phyloP scores from a whole-genome alignment of 30 jellyfish, hydroid and myxozoan species.

The Nemopilema nomurai region DNA sequence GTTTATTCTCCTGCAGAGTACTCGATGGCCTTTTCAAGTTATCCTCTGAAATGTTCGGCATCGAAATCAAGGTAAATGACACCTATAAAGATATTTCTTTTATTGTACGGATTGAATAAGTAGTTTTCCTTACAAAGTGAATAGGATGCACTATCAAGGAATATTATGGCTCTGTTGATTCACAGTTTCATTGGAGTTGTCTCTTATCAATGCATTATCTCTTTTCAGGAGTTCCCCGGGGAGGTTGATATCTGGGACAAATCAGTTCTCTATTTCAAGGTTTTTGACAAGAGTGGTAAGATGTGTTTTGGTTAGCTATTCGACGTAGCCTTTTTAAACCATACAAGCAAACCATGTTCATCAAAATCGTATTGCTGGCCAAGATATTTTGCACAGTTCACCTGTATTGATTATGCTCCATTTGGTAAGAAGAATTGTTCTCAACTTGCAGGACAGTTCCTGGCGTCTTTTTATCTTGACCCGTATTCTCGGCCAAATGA shows the following conservation, averaged over 20 bases:
- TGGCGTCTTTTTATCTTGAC: slow-evolving; percentile 82
- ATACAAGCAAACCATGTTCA: no score
- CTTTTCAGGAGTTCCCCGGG: slow-evolving; percentile 48
- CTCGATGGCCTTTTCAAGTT: slow-evolving; percentile 75
- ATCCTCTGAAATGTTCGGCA: slow-evolving; percentile 69
- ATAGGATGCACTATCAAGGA: no score
- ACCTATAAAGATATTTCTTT: background rate
- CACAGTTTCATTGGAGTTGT: background rate
- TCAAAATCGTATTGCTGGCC: no score
- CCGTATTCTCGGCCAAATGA: slow-evolving; percentile 83
- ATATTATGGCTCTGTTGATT: no score
- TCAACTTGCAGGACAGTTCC: slow-evolving; percentile 43
- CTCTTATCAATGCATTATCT: background rate
- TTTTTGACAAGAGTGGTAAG: slow-evolving; percentile 64
- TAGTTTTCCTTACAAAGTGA: no score
- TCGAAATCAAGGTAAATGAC: slow-evolving; percentile 41
- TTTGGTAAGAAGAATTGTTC: no score
- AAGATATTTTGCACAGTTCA: no score
- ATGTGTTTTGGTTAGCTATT: background rate
- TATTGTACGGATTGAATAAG: no score
- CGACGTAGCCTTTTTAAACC: no score
- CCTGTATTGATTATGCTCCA: background rate
- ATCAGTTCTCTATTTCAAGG: slow-evolving; percentile 51
- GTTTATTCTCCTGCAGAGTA: slow-evolving; percentile 46
- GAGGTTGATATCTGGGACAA: slow-evolving; percentile 76